Evolutionary conservation across 2,888 invertebrate genomes (phyloP).

Genomic region (Vannuccia rotundouncinata): DNA sequence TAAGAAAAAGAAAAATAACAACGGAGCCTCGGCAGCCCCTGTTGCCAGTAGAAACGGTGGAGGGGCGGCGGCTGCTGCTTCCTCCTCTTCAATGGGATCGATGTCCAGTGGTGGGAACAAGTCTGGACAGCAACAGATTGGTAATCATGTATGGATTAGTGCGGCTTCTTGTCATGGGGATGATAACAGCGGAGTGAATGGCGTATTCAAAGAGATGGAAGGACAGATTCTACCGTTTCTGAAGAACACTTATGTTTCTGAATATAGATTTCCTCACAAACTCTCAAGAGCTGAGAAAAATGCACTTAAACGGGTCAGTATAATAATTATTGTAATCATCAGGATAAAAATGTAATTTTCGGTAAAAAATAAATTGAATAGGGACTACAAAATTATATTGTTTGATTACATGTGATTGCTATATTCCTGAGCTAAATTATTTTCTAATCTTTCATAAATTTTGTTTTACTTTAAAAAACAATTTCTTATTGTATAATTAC

Average conservation of each 20-base stretch:
- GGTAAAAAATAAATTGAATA: no score
- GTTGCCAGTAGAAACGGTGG: not conserved
- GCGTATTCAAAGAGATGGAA: not conserved
- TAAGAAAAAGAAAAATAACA: not conserved
- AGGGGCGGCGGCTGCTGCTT: not conserved
- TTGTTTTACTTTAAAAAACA: no score
- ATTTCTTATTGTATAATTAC: no score
- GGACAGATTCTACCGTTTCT: not conserved
- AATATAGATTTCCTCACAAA: not conserved
- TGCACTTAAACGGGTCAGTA: not conserved
- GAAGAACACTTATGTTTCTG: not conserved
- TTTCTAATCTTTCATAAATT: no score
- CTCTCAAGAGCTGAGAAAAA: not conserved
- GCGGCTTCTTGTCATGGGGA: not conserved
- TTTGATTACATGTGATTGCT: no score
- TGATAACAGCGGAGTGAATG: not conserved
- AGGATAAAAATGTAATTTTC: no score
- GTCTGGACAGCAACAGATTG: not conserved
- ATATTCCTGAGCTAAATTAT: no score
- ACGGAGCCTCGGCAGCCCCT: not conserved
- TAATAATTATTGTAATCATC: no score
- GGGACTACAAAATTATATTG: no score
- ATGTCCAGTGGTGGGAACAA: no score
- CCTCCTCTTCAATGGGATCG: not conserved
- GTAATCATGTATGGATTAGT: not conserved